Evolutionary conservation across 1,140 invertebrate species (phyloP).

Genomic region (Drosophila sucinea): DNA sequence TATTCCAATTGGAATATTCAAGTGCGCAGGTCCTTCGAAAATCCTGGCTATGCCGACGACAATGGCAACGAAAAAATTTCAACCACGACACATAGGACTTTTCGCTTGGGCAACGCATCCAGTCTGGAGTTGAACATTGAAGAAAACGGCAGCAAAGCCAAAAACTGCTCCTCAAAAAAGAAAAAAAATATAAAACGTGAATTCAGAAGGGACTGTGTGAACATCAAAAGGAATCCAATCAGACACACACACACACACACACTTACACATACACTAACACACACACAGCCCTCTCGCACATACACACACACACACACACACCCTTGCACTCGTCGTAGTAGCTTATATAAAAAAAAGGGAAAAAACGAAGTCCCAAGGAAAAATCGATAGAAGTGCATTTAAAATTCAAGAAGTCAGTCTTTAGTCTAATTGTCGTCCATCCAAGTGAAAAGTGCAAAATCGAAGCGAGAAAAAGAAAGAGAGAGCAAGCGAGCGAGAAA

Average conservation of each 20-base stretch:
- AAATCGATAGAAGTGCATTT: constrained; percentile 78
- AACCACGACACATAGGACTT: constrained; percentile 69
- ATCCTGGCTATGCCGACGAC: constrained; percentile 59
- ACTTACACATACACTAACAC: constrained; percentile 41
- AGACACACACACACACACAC: constrained; percentile 56
- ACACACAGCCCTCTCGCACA: constrained; percentile 40
- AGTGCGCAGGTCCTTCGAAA: constrained; percentile 80
- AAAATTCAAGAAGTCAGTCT: constrained; percentile 54
- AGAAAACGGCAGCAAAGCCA: constrained; percentile 79
- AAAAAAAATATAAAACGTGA: constrained; percentile 40
- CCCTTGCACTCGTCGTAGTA: constrained; percentile 55
- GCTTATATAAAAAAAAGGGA: constrained; percentile 66
- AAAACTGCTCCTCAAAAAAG: constrained; percentile 59
- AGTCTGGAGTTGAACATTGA: constrained; percentile 83
- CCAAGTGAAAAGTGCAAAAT: constrained; percentile 33
- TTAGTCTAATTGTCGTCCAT: constrained; percentile 7
- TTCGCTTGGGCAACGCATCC: constrained; percentile 59
- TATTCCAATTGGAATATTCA: constrained; percentile 66
- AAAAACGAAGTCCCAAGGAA: constrained; percentile 52
- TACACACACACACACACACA: constrained; percentile 33
- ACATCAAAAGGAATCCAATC: constrained; percentile 70
- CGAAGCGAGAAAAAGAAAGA: constrained; percentile 15
- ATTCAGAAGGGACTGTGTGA: constrained; percentile 66
- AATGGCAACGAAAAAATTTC: constrained; percentile 31
- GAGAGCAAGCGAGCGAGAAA: too few species aligned